Percentiles rank a stretch among this genome's conserved stretches.
phyloP scores from a whole-genome alignment of 2,888 invertebrate species.

The Cosmorhoe ocellata region DNA sequence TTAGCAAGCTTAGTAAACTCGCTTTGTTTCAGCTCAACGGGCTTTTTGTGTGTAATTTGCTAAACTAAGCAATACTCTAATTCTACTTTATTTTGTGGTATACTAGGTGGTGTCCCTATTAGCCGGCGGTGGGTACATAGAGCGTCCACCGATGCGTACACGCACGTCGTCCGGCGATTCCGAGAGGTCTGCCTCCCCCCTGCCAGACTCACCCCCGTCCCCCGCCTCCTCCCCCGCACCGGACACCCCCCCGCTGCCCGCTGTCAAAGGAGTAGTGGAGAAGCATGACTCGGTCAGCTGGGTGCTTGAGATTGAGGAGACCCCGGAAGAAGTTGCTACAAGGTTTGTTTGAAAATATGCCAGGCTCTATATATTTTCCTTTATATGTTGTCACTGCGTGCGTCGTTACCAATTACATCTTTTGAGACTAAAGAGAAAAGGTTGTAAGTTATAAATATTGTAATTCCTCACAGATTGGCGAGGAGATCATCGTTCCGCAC shows the following conservation, averaged over 20 bases:
- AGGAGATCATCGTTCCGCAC: conserved; percentile 86
- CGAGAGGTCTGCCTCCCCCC: conserved; percentile 62
- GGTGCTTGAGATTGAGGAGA: conserved; percentile 90
- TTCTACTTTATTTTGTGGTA: not conserved
- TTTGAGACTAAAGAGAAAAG: too few species aligned
- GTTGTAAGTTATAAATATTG: not conserved
- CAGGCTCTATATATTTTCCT: too few species aligned
- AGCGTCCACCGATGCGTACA: conserved; percentile 63
- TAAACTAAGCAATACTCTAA: too few species aligned
- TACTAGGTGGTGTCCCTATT: conserved; percentile 78
- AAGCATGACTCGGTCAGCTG: conserved; percentile 94
- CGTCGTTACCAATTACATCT: too few species aligned
- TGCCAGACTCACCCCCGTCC: conserved; percentile 69
- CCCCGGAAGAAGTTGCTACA: conserved; percentile 87
- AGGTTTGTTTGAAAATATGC: conserved; percentile 56
- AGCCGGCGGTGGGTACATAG: conserved; percentile 70
- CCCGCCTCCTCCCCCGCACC: conserved; percentile 60
- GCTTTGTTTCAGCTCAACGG: too few species aligned
- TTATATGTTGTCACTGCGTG: too few species aligned
- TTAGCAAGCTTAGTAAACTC: too few species aligned
- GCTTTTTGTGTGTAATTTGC: too few species aligned
- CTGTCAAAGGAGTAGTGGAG: conserved; percentile 91
- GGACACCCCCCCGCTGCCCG: conserved; percentile 83
- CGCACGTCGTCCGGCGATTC: conserved; percentile 72
- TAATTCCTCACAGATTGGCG: conserved; percentile 76